Conservation (phyloP, 2,113 vertebrate genomes). For the Mobula birostris region DNA sequence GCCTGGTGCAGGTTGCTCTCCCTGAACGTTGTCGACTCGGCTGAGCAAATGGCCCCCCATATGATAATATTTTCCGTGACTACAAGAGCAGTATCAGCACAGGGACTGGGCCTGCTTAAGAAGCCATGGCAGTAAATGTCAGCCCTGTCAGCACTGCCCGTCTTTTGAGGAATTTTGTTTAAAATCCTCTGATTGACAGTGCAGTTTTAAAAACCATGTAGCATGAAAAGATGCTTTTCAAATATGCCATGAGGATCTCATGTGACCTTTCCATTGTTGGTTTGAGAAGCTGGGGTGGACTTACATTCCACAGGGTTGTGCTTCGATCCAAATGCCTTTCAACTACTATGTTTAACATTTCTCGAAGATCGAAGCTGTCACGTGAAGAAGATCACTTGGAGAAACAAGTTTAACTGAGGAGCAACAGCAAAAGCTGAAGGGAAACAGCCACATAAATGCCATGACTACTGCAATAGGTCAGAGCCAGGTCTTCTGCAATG, state of each 20-base stretch:
- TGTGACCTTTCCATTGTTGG: neutral
- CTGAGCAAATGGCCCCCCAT: too few species aligned
- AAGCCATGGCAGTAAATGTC: neutral
- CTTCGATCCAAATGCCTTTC: neutral
- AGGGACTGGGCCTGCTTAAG: neutral
- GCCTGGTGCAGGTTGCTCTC: too few species aligned
- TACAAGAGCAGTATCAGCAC: neutral
- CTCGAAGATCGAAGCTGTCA: neutral
- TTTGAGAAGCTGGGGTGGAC: too few species aligned
- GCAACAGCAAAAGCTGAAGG: too few species aligned
- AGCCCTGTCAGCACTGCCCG: neutral
- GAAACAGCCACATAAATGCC: too few species aligned
- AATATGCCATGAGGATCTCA: too few species aligned
- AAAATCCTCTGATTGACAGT: neutral
- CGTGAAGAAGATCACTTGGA: neutral
- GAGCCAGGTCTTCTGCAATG: too few species aligned
- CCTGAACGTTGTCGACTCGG: too few species aligned
- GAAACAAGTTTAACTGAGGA: neutral
- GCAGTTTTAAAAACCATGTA: neutral
- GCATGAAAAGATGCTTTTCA: too few species aligned
- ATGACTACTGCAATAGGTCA: too few species aligned
- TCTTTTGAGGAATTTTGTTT: neutral
- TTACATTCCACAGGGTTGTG: neutral
- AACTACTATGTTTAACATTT: neutral
- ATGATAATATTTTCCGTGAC: neutral